phyloP scores from a whole-genome alignment of 2,113 vertebrate species.

The Trochalopteron elliotii region DNA sequence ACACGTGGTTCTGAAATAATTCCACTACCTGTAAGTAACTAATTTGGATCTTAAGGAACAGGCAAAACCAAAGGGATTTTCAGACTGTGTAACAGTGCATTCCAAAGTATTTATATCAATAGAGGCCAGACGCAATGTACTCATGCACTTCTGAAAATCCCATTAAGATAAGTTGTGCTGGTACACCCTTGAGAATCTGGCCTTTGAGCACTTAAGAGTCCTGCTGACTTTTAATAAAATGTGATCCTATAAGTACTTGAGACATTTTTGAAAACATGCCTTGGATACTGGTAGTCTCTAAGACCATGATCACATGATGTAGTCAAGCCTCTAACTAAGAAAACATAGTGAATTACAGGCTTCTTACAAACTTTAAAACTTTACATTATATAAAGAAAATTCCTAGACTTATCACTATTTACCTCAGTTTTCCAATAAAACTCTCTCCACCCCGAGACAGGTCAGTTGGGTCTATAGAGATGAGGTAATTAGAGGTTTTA shows the following conservation, averaged over 20 bases:
- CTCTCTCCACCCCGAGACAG: constrained; percentile 96
- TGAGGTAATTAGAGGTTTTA: constrained; percentile 99
- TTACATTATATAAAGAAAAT: background rate
- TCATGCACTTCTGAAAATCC: background rate
- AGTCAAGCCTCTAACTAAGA: background rate
- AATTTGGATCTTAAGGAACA: background rate
- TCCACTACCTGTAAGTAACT: background rate
- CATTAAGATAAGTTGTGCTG: background rate
- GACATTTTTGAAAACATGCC: background rate
- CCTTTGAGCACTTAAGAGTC: background rate
- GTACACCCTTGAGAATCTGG: background rate
- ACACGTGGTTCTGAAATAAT: background rate
- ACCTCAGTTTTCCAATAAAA: constrained; percentile 98
- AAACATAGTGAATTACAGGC: background rate
- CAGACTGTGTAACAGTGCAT: background rate
- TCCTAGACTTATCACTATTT: background rate
- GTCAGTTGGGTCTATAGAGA: constrained; percentile 98
- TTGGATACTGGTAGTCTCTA: background rate
- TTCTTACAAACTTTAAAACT: background rate
- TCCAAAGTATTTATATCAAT: background rate
- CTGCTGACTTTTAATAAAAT: background rate
- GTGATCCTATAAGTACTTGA: background rate
- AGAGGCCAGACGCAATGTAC: background rate
- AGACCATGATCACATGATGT: background rate
- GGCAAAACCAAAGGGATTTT: background rate